Base-by-base conservation (phyloP, 2,797 vertebrate genomes). In the Pachyuromys duprasi region DNA sequence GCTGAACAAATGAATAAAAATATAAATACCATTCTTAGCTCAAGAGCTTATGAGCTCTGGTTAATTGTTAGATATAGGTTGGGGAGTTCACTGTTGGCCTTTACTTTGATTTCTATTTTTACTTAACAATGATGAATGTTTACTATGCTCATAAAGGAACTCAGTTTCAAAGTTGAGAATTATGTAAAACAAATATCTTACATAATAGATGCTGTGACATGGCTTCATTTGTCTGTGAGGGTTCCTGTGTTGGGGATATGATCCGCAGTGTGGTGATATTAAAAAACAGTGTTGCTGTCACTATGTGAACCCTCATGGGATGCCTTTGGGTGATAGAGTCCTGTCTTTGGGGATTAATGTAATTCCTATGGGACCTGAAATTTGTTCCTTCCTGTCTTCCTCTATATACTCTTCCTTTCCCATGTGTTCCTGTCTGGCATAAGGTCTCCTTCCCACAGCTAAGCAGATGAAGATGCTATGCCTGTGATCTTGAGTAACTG, bases 91-190 rank as follows among this genome's bases (percentile, higher is more conserved):
- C 13, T 67, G 20, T 36, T 39, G n/a, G 65, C 7, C 31, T n/a
- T 2, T 33, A 55, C 8, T 93, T 28, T 81, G 39, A 12, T 45
- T 92, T 90, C 1, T 81, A 31, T 67, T 45, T 84, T 70, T 31
- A 57, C 31, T 82, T 89, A 86, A 72, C 24, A 45, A 18, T 87
- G 57, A 57, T 62, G 39, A 6, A 11, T 39, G 1, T 75, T 69
- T 33, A 36, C 42, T 57, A 45, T n/a, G 26, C 39, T 94, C 55
- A 11, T 36, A 60, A 91, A 60, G 45, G 45, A 89, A 72, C 7
- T 92, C 67, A 81, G 18, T 86, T 90, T 91, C 36, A 92, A 87
- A 62, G 28, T n/a, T 76, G 69, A 70, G 63, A 94, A 69, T 67
- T 53, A 87, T 17, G 20, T 87, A 45, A 95, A 92, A 83, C 24